Conservation (phyloP, 2,888 invertebrate genomes). For the Catocala sponsa region DNA sequence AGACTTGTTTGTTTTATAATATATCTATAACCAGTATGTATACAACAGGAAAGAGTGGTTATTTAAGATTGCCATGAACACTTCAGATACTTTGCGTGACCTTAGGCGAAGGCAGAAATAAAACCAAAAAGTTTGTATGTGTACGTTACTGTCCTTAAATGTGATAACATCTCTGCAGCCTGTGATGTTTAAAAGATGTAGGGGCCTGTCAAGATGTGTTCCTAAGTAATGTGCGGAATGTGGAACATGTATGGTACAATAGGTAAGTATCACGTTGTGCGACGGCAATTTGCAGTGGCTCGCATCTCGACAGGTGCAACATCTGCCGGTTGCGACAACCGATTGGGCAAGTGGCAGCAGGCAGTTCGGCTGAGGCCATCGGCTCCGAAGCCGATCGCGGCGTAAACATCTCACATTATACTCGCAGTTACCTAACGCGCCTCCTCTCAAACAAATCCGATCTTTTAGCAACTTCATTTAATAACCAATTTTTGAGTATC, state of each 20-base stretch:
- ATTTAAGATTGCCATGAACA: no score
- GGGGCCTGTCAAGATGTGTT: constrained; percentile 20
- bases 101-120: no score
- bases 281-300: constrained; percentile 76
- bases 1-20: constrained; percentile 25
- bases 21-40: not conserved
- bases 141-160: no score
- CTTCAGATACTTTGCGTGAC: no score
- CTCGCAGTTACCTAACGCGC: constrained; percentile 75
- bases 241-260: constrained; percentile 60
- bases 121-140: no score
- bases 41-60: no score
- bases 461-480: constrained; percentile 68
- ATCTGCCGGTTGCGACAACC: constrained; percentile 83
- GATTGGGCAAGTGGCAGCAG: constrained; percentile 81
- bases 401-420: constrained; percentile 83
- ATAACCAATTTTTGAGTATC: constrained; percentile 60
- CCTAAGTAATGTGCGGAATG: constrained; percentile 50
- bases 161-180: no score
- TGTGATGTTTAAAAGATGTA: constrained; percentile 7
- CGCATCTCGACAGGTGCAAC: constrained; percentile 83
- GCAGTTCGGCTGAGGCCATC: constrained; percentile 77
- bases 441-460: constrained; percentile 77
- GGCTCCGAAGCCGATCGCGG: constrained; percentile 75
- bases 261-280: constrained; percentile 59